Base-by-base conservation (phyloP, 2,888 invertebrate genomes). In the Digitonthophagus gazella region DNA sequence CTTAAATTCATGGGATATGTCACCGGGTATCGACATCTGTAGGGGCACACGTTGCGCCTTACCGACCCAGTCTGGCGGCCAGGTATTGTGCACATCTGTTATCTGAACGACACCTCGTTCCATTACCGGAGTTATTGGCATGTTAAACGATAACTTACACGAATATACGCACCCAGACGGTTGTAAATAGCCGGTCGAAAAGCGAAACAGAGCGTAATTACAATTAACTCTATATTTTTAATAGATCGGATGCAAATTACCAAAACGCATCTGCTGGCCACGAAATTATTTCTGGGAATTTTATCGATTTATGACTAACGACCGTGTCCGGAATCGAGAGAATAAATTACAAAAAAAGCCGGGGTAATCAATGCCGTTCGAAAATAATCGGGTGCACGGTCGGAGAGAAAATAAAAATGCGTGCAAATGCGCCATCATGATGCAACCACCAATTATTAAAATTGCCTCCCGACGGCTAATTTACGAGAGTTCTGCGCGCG, bases 81-180 rank as follows among this genome's bases (percentile, higher is more conserved):
- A 8, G 6, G 1, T 11, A 44, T 44, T 44, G 28, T 5, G 20
- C 19, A n/a, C 20, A 61, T 61, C 19, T 61, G 11, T 61, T 61
- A 61, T 61, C 19, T 20, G 61, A 19, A 61, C 18, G 61, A 19
- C 61, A 61, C 61, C 19, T 20, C 18, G n/a, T 61, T 61, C 16
- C 61, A 61, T 61, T 61, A 19, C 19, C 18, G 61, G 61, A 61
- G 61, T 61, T 61, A 61, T 61, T 61, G 19, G 11, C 61, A 19
- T 61, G 20, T 19, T 61, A 61, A 61, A 61, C 61, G 20, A 19
- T 19, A 61, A 61, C 20, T 61, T 61, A 61, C 20, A 20, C 61
- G 18, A 61, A 19, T 16, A 15, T 11, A 19, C 18, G 11, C 61
- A 11, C n/a, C 61, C 61, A 20, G 14, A n/a, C n/a, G 18, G 20